A percentile compares a stretch with the other conserved stretches of the same genome.
phyloP scores from a whole-genome alignment of 1,140 invertebrate genomes.

The Drosophila ficusphila region DNA sequence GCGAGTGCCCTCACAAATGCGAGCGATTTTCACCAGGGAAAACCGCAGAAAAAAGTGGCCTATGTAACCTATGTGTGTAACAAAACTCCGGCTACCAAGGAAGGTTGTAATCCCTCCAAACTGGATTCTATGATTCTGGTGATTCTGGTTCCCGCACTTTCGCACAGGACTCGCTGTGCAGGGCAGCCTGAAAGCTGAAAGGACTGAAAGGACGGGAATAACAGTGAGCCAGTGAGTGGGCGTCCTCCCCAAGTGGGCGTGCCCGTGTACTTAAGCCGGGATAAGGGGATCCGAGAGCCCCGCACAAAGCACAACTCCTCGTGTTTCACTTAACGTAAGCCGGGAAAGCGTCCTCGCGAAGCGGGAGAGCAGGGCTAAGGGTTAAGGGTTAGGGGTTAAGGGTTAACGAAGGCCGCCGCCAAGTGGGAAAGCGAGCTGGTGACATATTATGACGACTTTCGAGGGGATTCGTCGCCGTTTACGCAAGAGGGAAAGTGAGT shows the following conservation, averaged over 20 bases:
- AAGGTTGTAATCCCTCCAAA: too few relatives aligned
- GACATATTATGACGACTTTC: slow-evolving; percentile 26
- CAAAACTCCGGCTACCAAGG: too few relatives aligned
- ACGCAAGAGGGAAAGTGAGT: neutral
- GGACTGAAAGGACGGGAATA: neutral
- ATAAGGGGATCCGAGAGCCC: neutral
- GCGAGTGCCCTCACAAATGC: too few relatives aligned
- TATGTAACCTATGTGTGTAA: too few relatives aligned
- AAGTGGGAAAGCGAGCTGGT: neutral
- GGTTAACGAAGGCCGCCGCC: neutral
- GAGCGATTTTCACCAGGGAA: too few relatives aligned
- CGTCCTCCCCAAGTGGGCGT: neutral
- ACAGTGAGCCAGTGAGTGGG: slow-evolving; percentile 4
- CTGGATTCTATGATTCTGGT: too few relatives aligned
- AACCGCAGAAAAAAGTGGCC: too few relatives aligned
- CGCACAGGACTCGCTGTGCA: neutral
- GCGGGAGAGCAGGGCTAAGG: neutral
- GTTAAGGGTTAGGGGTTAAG: too few relatives aligned
- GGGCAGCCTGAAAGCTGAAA: neutral
- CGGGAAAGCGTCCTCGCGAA: slow-evolving; percentile 4
- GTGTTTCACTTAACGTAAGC: slow-evolving; percentile 41
- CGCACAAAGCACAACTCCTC: slow-evolving; percentile 29
- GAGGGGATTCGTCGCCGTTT: neutral
- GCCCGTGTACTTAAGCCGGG: slow-evolving; percentile 29
- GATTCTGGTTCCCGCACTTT: too few relatives aligned